Base-by-base conservation (phyloP, 1,140 invertebrate genomes). In the Drosophila saltans region DNA sequence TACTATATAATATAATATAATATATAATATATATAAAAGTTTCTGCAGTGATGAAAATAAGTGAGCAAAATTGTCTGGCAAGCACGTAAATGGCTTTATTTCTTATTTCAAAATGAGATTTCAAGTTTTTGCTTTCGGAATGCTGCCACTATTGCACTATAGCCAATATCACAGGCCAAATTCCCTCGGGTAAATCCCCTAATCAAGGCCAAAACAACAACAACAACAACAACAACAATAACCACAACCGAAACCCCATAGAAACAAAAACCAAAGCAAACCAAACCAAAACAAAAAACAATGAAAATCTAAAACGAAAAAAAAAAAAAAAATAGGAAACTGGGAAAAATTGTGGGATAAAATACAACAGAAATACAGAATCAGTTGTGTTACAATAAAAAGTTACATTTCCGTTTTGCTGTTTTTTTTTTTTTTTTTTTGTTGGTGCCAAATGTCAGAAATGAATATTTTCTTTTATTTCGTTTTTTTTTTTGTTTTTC, bases 151-250 rank as follows among this genome's bases (percentile, higher is more conserved):
- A 40, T 69, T 69, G 45, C 77, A 82, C 76, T 16, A 85, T 57
- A 85, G 83, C 74, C 81, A 85, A 86, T 16, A 16, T 88, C 83
- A 80, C 8, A 26, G 45, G 56, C 48, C 41, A 77, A 77, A 64
- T 82, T 75, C 83, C 76, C 40, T 71, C 62, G 61, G 80, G 57
- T 16, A 55, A 64, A 67, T 70, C 36, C 60, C 55, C 80, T 74
- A 88, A 86, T 83, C 83, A 88, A 80, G 77, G 43, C 66, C 73
- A 73, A 69, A 79, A 57, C 55, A 70, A 41, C 45, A 52, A 62
- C 52, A 79, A 57, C 55, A 70, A 41, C 45, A 52, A 62, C 52
- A 62, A 39, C 62, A 76, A 76, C 76, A 88, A 80, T 76, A 56
- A 70, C 8, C 39, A 68, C 11, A 16, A 56, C 24, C 45, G 8